Conservation (phyloP, 1,140 invertebrate species). For the Nasonia longicornis region DNA sequence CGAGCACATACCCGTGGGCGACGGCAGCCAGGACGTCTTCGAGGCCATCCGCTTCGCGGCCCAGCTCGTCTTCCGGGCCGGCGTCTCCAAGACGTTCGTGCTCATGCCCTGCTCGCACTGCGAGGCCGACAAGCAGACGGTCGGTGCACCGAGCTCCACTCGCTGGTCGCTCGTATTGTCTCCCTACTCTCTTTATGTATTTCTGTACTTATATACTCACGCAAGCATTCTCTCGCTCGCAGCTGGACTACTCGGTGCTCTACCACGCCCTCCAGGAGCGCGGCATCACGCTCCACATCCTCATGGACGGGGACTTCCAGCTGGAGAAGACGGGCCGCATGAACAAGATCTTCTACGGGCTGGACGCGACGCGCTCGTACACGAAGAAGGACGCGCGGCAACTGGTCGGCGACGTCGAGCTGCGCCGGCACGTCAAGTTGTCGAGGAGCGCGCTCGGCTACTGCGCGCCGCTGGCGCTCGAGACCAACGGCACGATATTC, state of each 20-base stretch:
- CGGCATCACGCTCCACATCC: constrained; percentile 84
- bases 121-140: constrained; percentile 76
- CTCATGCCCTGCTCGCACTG: constrained; percentile 85
- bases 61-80: constrained; percentile 83
- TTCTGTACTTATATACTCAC: no score
- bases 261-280: constrained; percentile 83
- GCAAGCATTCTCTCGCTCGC: constrained; percentile 52
- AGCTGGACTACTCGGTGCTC: constrained; percentile 84
- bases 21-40: constrained; percentile 78
- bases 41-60: constrained; percentile 81
- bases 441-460: constrained; percentile 81
- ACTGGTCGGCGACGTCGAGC: constrained; percentile 75
- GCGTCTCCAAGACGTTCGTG: constrained; percentile 86
- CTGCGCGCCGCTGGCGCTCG: constrained; percentile 84
- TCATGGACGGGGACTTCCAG: constrained; percentile 84
- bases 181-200: no score
- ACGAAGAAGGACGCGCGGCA: constrained; percentile 81
- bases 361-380: constrained; percentile 79
- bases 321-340: constrained; percentile 75
- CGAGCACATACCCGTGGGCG: constrained; percentile 70
- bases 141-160: constrained; percentile 56
- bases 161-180: no score
- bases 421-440: constrained; percentile 79
- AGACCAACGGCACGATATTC: constrained; percentile 85
- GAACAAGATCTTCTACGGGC: constrained; percentile 81